Percentiles rank a stretch among this genome's conserved stretches.
Conservation (phyloP, 2,113 vertebrate species). For the Gymnogyps californianus region DNA sequence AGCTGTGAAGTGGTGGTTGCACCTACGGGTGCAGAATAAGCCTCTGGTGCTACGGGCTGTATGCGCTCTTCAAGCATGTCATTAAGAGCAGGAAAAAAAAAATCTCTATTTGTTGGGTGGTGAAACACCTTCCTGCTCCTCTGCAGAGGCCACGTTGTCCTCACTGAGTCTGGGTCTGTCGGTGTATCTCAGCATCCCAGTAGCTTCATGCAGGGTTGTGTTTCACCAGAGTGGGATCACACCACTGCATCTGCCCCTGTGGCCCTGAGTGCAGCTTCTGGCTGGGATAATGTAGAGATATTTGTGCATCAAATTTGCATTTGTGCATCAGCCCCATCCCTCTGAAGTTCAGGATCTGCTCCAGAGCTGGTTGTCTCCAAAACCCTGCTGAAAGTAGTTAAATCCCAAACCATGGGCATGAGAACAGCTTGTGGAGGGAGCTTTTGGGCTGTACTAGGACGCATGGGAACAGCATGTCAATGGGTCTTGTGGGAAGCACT, state of each 20-base stretch:
- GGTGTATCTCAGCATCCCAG: neutral
- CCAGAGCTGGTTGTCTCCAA: neutral
- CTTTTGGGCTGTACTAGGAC: neutral
- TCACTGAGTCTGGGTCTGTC: neutral
- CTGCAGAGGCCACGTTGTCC: neutral
- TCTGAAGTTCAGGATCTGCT: neutral
- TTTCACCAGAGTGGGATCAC: neutral
- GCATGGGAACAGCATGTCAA: neutral
- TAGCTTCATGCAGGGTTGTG: neutral
- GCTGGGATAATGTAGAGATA: neutral
- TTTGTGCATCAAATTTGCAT: neutral
- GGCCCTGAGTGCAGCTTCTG: neutral
- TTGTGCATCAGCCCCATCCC: neutral
- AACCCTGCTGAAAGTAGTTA: neutral
- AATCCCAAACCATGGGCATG: neutral
- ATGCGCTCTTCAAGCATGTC: rapidly evolving
- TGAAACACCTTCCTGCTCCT: neutral
- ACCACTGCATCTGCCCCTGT: neutral
- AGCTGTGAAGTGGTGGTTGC: neutral
- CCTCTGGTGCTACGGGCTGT: neutral
- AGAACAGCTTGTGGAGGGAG: neutral
- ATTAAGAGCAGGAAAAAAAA: neutral
- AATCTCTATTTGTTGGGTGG: neutral
- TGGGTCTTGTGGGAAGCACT: neutral
- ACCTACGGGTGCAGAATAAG: neutral